Percentiles rank a stretch among this genome's conserved stretches.
phyloP scores from a whole-genome alignment of 2,113 vertebrate species.

The Noturus placidus region DNA sequence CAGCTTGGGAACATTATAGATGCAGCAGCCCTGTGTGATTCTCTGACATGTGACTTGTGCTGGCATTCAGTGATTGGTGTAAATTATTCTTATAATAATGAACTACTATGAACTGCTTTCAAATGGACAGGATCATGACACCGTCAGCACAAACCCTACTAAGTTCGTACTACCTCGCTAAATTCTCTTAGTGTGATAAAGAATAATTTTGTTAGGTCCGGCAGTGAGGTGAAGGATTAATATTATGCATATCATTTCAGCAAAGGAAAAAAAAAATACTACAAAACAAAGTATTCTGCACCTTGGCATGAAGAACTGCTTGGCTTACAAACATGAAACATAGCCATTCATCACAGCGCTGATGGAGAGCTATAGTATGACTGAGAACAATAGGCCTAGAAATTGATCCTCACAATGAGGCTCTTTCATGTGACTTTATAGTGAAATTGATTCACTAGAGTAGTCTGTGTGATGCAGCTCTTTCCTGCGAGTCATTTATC shows the following conservation, averaged over 20 bases:
- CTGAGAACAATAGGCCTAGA: constrained; percentile 24
- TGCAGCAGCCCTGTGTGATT: background rate
- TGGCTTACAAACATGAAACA: constrained; percentile 18
- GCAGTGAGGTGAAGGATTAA: constrained; percentile 11
- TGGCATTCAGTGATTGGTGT: background rate
- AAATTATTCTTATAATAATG: background rate
- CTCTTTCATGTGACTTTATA: constrained; percentile 38
- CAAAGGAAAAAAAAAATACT: background rate
- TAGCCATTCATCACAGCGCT: constrained; percentile 19
- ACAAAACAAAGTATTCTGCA: background rate
- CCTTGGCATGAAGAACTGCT: constrained; percentile 8
- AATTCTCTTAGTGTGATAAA: background rate
- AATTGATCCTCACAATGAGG: constrained; percentile 30
- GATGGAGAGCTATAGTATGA: constrained; percentile 10
- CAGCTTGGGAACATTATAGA: background rate
- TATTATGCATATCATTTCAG: background rate
- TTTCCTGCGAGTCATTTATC: constrained; percentile 32
- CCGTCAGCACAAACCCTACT: constrained; percentile 16
- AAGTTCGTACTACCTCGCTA: background rate
- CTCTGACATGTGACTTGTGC: background rate
- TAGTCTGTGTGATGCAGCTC: constrained; percentile 10
- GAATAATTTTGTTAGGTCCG: background rate
- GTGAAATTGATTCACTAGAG: constrained; percentile 31
- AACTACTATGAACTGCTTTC: constrained; percentile 1
- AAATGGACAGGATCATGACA: constrained; percentile 18